Percentiles rank a stretch among this genome's conserved stretches.
Evolutionary conservation across 1,140 invertebrate species (phyloP).

Genomic region (Drosophila sp.): DNA sequence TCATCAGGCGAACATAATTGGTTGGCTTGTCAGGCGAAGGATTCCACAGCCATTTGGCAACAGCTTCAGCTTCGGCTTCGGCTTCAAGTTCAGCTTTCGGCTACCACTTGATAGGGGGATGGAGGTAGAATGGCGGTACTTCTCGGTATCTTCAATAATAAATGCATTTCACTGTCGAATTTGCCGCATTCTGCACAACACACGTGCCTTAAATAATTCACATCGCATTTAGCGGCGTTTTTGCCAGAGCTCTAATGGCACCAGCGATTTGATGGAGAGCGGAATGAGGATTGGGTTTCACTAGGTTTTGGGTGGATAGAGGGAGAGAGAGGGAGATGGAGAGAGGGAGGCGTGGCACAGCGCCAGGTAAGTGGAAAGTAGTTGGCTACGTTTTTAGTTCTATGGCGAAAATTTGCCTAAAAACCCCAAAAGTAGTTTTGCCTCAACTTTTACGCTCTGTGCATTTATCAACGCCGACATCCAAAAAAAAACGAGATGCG

Average conservation of each 20-base stretch:
- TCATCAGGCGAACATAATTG: constrained; percentile 57
- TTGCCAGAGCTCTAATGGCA: constrained; percentile 61
- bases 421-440: constrained; percentile 78
- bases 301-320: too few species aligned
- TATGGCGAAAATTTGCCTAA: constrained; percentile 77
- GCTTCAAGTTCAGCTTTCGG: too few species aligned
- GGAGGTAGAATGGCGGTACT: not conserved
- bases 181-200: constrained; percentile 80
- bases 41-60: constrained; percentile 33
- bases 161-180: constrained; percentile 82
- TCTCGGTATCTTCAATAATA: constrained; percentile 73
- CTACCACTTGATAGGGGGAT: constrained; percentile 1
- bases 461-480: constrained; percentile 75
- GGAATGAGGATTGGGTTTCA: not conserved
- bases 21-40: constrained; percentile 59
- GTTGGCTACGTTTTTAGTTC: constrained; percentile 76
- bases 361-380: constrained; percentile 78
- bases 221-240: constrained; percentile 78
- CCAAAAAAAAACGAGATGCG: constrained; percentile 15
- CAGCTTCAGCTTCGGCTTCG: constrained; percentile 8
- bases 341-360: constrained; percentile 54
- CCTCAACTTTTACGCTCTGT: constrained; percentile 71
- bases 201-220: constrained; percentile 83
- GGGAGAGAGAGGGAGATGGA: too few species aligned
- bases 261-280: constrained; percentile 56